Evolutionary conservation across 2,797 vertebrate species (phyloP).

Genomic region (Sebastes oblongus): DNA sequence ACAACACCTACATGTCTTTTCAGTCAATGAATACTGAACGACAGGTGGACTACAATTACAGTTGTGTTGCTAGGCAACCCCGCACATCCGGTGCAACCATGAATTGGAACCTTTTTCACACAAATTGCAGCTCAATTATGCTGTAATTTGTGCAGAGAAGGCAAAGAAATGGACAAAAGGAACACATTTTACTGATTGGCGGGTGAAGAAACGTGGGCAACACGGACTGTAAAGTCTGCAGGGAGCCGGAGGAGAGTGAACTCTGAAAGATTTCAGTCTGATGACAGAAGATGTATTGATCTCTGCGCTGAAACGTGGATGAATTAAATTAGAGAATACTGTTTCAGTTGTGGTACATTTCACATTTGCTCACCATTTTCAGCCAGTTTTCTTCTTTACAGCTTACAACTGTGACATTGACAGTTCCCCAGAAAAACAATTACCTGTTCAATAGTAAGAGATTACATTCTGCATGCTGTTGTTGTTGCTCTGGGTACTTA

Average conservation of each 20-base stretch:
- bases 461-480: neutral
- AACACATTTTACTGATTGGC: slow-evolving; percentile 1
- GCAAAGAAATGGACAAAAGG: slow-evolving; percentile 49
- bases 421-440: neutral
- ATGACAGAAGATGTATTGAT: slow-evolving; percentile 3
- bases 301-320: neutral
- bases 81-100: slow-evolving; percentile 45
- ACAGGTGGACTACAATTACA: slow-evolving; percentile 67
- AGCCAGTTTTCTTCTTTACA: neutral
- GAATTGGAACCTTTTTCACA: slow-evolving; percentile 61
- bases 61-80: slow-evolving; percentile 70
- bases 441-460: neutral
- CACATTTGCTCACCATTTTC: neutral
- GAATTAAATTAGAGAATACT: neutral
- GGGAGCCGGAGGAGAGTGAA: neutral
- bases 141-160: slow-evolving; percentile 63
- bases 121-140: slow-evolving; percentile 72
- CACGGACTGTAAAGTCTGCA: neutral
- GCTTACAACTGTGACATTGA: neutral
- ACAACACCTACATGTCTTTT: slow-evolving; percentile 21
- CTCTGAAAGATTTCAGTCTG: neutral
- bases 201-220: neutral
- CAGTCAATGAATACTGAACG: slow-evolving; percentile 41
- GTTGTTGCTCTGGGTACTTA: neutral
- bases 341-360: neutral